Percentiles rank a stretch among this genome's conserved stretches.
These are phyloP conservation scores for Neocrepidodera transversa DNA, from an alignment of 2,888 invertebrate species.

Conservation along the genomic window DNA sequence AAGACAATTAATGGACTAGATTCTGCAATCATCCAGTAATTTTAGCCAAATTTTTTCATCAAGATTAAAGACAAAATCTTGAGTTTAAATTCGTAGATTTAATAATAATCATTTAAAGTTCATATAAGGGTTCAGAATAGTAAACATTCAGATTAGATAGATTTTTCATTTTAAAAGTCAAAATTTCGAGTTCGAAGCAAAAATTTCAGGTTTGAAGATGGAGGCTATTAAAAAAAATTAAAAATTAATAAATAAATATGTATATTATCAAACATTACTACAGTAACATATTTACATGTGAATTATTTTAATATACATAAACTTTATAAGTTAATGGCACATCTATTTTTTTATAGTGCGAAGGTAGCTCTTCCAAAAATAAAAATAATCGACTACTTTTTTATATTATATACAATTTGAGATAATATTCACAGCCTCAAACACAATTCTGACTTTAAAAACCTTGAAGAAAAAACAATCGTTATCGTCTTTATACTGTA, in stretches of 20 bases:
- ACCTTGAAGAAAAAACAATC: slow-evolving; percentile 32
- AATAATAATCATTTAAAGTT: no score
- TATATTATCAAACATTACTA: slow-evolving; percentile 55
- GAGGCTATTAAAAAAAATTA: slow-evolving; percentile 14
- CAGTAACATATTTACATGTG: slow-evolving; percentile 51
- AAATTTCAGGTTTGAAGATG: neutral
- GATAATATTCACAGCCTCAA: slow-evolving; percentile 56
- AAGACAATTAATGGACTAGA: no score
- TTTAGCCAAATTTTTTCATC: no score
- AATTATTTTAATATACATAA: slow-evolving; percentile 48
- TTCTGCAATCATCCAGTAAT: no score
- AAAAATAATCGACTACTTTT: slow-evolving; percentile 40
- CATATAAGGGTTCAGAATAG: no score
- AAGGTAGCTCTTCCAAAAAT: slow-evolving; percentile 46
- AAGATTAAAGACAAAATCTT: no score
- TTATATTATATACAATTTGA: slow-evolving; percentile 45
- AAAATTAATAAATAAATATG: slow-evolving; percentile 52
- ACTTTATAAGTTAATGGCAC: slow-evolving; percentile 55
- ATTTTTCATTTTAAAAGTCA: no score
- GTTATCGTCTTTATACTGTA: slow-evolving; percentile 21
- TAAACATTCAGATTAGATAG: no score
- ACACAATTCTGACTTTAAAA: slow-evolving; percentile 47
- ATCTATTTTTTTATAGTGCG: slow-evolving; percentile 50
- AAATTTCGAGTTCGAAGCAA: no score
- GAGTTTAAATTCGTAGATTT: no score